phyloP scores from a whole-genome alignment of 2,888 invertebrate genomes.

The Macrophya annulata region DNA sequence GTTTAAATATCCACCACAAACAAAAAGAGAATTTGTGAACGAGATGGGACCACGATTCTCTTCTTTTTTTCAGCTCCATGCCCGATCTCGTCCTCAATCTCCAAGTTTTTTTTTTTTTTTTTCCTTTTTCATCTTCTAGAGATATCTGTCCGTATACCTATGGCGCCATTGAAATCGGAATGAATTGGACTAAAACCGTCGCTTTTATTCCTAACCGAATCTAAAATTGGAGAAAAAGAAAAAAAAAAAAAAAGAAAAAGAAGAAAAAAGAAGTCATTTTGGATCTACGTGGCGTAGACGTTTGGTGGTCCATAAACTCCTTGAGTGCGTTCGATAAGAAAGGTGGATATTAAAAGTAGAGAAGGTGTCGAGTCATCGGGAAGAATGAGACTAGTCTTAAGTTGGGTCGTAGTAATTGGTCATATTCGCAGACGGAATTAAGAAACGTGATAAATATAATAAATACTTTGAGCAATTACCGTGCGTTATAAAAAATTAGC shows the following conservation, averaged over 20 bases:
- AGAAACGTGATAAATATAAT: not conserved
- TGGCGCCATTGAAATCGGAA: conserved; percentile 6
- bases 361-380: not conserved
- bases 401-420: too few relatives aligned
- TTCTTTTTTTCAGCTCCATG: not conserved
- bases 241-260: too few relatives aligned
- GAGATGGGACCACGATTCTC: not conserved
- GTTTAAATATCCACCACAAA: not conserved
- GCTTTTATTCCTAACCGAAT: conserved; percentile 24
- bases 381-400: not conserved
- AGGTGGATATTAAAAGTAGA: conserved; percentile 20
- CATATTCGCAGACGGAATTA: too few relatives aligned
- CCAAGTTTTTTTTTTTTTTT: not conserved
- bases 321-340: not conserved
- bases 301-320: conserved; percentile 45
- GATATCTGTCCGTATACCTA: not conserved
- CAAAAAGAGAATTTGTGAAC: not conserved
- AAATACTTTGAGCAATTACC: not conserved
- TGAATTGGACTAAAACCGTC: conserved; percentile 34
- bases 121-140: not conserved
- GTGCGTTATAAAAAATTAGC: not conserved
- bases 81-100: conserved; percentile 19
- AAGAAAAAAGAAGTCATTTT: conserved; percentile 11
- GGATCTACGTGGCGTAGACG: conserved; percentile 39
- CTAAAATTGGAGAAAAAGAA: not conserved